phyloP scores from a whole-genome alignment of 2,113 vertebrate genomes.

The Synodontis membranacea region DNA sequence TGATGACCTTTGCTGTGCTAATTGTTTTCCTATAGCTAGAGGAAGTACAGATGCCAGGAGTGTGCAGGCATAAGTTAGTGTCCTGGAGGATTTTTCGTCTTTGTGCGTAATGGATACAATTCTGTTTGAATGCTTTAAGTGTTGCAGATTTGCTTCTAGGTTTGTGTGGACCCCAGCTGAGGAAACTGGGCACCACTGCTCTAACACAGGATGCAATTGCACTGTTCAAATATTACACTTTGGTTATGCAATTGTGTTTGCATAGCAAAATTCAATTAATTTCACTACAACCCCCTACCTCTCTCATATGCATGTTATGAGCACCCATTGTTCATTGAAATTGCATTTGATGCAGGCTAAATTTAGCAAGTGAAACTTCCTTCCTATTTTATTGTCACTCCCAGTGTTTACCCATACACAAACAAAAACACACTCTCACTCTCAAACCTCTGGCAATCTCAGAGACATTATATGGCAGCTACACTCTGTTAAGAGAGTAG shows the following conservation, averaged over 20 bases:
- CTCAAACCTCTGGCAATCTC: conserved; percentile 10
- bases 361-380: not conserved
- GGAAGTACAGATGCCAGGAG: conserved; percentile 4
- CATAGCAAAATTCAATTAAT: not conserved
- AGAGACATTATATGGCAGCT: conserved; percentile 22
- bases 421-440: not conserved
- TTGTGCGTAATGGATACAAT: not conserved
- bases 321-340: not conserved
- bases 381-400: not conserved
- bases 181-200: not conserved
- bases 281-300: not conserved
- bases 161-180: not conserved
- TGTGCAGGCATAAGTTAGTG: conserved; percentile 15
- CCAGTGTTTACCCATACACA: not conserved
- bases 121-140: not conserved
- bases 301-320: not conserved
- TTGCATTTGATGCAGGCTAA: not conserved
- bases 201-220: not conserved
- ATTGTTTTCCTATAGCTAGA: conserved; percentile 10
- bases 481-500: conserved; percentile 6
- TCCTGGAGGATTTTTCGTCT: not conserved
- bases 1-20: conserved; percentile 21
- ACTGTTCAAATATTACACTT: conserved; percentile 15
- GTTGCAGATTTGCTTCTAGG: not conserved
- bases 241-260: not conserved